Conservation (phyloP, 2,113 vertebrate species). For the Paradoxurus hermaphroditus region DNA sequence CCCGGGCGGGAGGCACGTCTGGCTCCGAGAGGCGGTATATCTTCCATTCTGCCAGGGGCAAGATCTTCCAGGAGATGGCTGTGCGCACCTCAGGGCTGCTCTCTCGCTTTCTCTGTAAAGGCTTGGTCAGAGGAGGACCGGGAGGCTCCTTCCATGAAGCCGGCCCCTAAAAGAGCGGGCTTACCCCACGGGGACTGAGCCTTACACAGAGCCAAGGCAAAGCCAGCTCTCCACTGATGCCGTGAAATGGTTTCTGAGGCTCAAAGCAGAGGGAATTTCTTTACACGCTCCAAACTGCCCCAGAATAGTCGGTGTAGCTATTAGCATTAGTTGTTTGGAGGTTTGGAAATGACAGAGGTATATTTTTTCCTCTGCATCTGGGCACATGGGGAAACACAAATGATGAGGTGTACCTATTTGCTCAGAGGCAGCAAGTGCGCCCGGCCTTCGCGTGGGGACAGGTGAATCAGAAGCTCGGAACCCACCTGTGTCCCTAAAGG, state of each 20-base stretch:
- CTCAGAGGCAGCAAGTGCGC: neutral
- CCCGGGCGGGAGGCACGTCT: neutral
- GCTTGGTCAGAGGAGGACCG: neutral
- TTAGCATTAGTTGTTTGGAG: neutral
- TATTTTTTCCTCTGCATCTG: neutral
- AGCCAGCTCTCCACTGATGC: neutral
- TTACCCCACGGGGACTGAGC: fast-evolving
- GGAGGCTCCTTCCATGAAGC: neutral
- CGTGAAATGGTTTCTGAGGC: neutral
- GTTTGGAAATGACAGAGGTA: neutral
- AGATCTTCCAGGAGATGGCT: neutral
- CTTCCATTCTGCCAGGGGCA: neutral
- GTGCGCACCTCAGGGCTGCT: neutral
- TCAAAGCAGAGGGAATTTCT: neutral
- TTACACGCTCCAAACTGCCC: neutral
- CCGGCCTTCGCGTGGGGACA: neutral
- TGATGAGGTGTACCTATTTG: neutral
- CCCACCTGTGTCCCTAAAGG: neutral
- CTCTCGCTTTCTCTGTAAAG: neutral
- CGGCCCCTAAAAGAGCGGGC: neutral
- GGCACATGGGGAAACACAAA: neutral
- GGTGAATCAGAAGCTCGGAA: neutral
- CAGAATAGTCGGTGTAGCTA: fast-evolving
- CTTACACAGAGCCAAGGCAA: neutral
- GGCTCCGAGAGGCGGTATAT: neutral